These are phyloP conservation scores for Notolabrus celidotus DNA, from an alignment of 2,797 vertebrate species.

Conservation along the genomic window DNA sequence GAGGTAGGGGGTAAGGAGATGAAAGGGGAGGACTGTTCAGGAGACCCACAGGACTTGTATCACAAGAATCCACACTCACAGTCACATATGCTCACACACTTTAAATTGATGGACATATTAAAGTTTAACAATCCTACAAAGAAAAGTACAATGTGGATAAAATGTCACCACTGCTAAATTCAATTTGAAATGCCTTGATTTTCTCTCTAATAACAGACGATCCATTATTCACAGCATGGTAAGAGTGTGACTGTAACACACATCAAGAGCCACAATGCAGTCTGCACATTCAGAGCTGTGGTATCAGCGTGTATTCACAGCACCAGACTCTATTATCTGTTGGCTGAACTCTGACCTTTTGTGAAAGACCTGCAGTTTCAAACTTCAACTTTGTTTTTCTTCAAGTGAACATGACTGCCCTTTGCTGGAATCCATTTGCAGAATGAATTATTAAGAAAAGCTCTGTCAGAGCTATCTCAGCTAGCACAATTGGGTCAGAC, in stretches of 20 bases:
- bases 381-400: constrained; percentile 12
- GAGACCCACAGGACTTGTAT: constrained; percentile 17
- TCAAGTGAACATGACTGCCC: constrained; percentile 18
- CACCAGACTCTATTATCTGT: constrained; percentile 8
- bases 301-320: constrained; percentile 14
- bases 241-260: background rate
- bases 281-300: background rate
- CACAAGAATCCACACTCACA: background rate
- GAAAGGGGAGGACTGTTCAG: constrained; percentile 43
- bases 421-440: constrained; percentile 30
- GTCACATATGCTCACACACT: background rate
- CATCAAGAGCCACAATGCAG: background rate
- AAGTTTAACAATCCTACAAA: background rate
- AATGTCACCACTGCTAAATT: background rate
- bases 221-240: constrained; percentile 8
- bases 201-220: background rate
- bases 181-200: background rate
- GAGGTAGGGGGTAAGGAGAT: constrained; percentile 60
- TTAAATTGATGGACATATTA: background rate
- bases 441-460: background rate
- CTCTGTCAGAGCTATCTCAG: constrained; percentile 25
- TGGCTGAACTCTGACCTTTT: constrained; percentile 21
- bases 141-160: background rate
- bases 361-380: constrained; percentile 17
- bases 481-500: constrained; percentile 16